Evolutionary conservation across 2,113 vertebrate species (phyloP).

Genomic region (Eurypyga helias): DNA sequence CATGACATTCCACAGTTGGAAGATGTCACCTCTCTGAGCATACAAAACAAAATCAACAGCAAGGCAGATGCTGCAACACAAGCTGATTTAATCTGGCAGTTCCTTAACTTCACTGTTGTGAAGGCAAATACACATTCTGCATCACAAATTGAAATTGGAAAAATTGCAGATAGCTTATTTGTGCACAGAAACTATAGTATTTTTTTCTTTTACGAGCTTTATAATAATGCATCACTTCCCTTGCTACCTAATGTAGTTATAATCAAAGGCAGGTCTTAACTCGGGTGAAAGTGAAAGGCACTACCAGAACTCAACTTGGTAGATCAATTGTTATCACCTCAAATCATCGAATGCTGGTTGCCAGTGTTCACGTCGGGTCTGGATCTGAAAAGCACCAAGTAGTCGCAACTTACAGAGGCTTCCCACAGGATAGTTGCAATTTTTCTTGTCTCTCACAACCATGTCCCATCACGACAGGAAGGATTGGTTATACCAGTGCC

Average conservation of each 20-base stretch:
- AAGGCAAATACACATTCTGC: neutral
- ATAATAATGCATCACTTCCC: neutral
- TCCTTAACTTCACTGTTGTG: neutral
- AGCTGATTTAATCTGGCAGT: neutral
- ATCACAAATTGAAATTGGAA: neutral
- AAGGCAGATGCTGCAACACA: neutral
- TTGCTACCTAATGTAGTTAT: neutral
- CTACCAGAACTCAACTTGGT: neutral
- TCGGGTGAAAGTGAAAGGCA: neutral
- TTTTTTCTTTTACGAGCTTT: neutral
- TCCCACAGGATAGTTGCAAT: neutral
- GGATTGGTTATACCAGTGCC: neutral
- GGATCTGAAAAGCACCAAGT: neutral
- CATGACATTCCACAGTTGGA: neutral
- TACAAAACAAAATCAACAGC: neutral
- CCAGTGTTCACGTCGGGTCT: neutral
- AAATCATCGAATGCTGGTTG: neutral
- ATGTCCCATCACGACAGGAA: neutral
- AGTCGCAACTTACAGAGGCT: neutral
- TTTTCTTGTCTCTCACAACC: neutral
- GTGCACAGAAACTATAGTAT: neutral
- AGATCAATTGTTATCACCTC: neutral
- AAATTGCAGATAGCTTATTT: neutral
- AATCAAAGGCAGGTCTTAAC: neutral
- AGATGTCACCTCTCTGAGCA: neutral